These are phyloP conservation scores for Odontothrips loti DNA, from an alignment of 2,888 invertebrate genomes.

Conservation along the genomic window DNA sequence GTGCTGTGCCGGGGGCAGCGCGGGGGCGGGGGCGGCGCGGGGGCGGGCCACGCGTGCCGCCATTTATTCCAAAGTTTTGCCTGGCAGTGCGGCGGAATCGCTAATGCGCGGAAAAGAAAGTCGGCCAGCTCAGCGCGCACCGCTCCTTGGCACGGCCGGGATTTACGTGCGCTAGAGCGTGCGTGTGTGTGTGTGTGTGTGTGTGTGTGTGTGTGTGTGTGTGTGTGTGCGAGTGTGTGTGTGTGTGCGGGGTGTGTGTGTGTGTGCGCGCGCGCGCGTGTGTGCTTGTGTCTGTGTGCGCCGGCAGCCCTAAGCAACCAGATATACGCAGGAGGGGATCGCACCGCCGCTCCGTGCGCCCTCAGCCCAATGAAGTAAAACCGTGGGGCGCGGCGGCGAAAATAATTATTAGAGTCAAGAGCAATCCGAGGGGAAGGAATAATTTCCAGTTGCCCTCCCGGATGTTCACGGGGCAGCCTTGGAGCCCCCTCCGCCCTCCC, in stretches of 20 bases:
- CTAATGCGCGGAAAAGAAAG: slow-evolving; percentile 23
- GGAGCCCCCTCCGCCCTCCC: too few relatives aligned
- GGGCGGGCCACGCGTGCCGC: not conserved
- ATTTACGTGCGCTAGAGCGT: not conserved
- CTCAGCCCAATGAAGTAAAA: too few relatives aligned
- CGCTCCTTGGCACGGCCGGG: not conserved
- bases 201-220: not conserved
- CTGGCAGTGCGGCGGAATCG: slow-evolving; percentile 25
- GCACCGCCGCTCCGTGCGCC: too few relatives aligned
- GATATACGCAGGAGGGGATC: not conserved
- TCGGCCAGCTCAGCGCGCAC: not conserved
- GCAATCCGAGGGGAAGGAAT: too few relatives aligned
- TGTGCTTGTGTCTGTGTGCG: not conserved
- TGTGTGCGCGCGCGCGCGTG: not conserved
- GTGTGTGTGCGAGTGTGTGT: not conserved
- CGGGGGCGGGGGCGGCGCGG: not conserved
- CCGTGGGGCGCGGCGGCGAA: too few relatives aligned
- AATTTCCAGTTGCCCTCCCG: too few relatives aligned
- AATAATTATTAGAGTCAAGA: too few relatives aligned
- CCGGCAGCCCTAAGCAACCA: not conserved
- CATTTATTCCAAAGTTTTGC: slow-evolving; percentile 18
- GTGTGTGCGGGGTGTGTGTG: too few relatives aligned
- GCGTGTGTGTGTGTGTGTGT: too few relatives aligned
- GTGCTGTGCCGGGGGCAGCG: not conserved
- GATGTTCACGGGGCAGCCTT: too few relatives aligned